Base-by-base conservation (phyloP, 2,797 vertebrate genomes). In the Pangasius krempfi region DNA sequence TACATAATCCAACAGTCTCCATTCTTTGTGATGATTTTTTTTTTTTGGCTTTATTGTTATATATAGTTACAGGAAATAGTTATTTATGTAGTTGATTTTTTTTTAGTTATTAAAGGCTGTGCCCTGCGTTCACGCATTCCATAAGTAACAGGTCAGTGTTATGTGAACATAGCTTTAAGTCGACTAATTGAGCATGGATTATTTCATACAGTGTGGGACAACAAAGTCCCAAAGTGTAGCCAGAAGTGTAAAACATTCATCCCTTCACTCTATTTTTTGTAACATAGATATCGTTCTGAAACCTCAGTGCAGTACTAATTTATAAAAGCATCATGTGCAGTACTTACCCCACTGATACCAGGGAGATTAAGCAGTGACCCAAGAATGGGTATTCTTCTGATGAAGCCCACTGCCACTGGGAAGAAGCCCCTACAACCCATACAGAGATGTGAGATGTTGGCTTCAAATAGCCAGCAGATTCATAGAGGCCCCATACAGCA, bases 321-420 rank as follows among this genome's bases (percentile, higher is more conserved):
- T 50, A 33, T 30, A 50, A 33, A 70, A 22, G 0, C 0, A 12
- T 81, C 13, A 60, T 8, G 9, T 22, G 18, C n/a, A 68, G 4
- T 50, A 97, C 98, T 97, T 94, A 99, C 98, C 92, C 97, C 96
- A 91, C 98, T 98, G 95, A 99, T 97, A 95, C 98, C 98, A 47
- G 98, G 98, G 91, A 99, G 96, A 95, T 99, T 99, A 88, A 99
- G 95, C 92, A 99, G 95, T 27, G 97, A 99, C 40, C 98, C 98
- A 1, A 99, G 97, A 84, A 99, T 94, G 13, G 98, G 98, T 89
- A 99, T 96, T 97, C 98, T 97, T 94, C 98, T 97, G 92, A 99
- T 99, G 92, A 99, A 99, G 91, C 98, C 98, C 50, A 99, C 91
- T 0, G 97, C 96, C 62, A 99, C 98, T 85, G 98, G 98, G 93